phyloP scores from a whole-genome alignment of 1,140 invertebrate genomes.

The Tetragonula clypearis region DNA sequence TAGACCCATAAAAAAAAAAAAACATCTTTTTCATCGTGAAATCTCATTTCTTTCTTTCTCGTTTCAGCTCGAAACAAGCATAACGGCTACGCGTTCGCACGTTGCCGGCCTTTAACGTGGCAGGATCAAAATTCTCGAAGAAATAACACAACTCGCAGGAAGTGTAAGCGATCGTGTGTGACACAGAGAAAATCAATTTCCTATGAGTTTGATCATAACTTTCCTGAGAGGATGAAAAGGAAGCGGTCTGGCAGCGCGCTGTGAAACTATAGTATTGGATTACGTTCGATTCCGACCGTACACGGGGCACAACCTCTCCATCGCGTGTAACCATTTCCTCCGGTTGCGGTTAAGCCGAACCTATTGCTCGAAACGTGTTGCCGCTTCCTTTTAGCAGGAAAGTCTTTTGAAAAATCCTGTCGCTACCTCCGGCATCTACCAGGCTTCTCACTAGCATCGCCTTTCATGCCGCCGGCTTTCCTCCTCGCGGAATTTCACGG shows the following conservation, averaged over 20 bases:
- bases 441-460: constrained; percentile 26
- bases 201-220: neutral
- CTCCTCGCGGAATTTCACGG: constrained; percentile 25
- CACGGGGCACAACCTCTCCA: constrained; percentile 6
- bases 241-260: constrained; percentile 3
- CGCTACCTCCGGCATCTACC: constrained; percentile 22
- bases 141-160: neutral
- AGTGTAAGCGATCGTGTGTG: neutral
- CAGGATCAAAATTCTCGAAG: no score
- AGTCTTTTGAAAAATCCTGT: constrained; percentile 52
- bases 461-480: constrained; percentile 43
- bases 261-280: constrained; percentile 42
- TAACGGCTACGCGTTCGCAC: no score
- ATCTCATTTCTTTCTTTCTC: neutral
- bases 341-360: constrained; percentile 39
- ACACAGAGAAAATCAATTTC: constrained; percentile 16
- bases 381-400: constrained; percentile 21
- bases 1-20: neutral
- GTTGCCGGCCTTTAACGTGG: no score
- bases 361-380: constrained; percentile 38
- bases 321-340: constrained; percentile 43
- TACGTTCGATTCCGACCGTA: constrained; percentile 39
- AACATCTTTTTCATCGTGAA: neutral
- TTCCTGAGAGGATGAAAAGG: constrained; percentile 20
- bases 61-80: neutral